These are phyloP conservation scores for Adineta ricciae DNA, from an alignment of 2,888 invertebrate genomes.

Conservation along the genomic window DNA sequence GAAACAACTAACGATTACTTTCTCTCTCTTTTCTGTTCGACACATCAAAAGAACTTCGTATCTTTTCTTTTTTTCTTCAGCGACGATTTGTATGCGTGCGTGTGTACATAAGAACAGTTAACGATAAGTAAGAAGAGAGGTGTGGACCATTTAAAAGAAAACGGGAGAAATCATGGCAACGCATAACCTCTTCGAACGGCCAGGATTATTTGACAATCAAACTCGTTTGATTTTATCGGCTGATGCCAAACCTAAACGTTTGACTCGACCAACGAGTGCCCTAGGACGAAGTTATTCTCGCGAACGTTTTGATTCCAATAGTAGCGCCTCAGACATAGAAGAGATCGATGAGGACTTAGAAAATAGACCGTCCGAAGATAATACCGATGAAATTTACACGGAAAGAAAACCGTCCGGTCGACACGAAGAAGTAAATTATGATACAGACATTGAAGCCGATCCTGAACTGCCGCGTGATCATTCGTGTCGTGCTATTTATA, in stretches of 20 bases:
- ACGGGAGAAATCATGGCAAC: background rate
- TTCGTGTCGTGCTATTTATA: background rate
- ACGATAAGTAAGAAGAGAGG: background rate
- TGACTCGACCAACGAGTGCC: background rate
- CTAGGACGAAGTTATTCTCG: background rate
- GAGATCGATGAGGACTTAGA: background rate
- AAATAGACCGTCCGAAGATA: background rate
- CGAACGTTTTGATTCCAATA: background rate
- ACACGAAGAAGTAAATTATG: background rate
- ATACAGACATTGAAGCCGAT: background rate
- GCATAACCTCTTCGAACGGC: background rate
- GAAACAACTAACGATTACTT: background rate
- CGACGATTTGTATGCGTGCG: background rate
- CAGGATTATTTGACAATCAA: background rate
- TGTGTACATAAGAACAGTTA: background rate
- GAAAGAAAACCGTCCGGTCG: background rate
- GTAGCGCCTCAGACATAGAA: background rate
- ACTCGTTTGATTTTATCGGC: background rate
- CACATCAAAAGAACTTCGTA: background rate
- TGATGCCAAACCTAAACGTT: background rate
- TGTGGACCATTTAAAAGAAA: background rate
- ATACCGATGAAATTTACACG: background rate
- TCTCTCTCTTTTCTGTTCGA: background rate
- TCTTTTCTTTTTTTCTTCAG: background rate
- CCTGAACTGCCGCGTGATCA: background rate